Base-by-base conservation (phyloP, 2,888 invertebrate genomes). In the Agrenia bidenticulata region DNA sequence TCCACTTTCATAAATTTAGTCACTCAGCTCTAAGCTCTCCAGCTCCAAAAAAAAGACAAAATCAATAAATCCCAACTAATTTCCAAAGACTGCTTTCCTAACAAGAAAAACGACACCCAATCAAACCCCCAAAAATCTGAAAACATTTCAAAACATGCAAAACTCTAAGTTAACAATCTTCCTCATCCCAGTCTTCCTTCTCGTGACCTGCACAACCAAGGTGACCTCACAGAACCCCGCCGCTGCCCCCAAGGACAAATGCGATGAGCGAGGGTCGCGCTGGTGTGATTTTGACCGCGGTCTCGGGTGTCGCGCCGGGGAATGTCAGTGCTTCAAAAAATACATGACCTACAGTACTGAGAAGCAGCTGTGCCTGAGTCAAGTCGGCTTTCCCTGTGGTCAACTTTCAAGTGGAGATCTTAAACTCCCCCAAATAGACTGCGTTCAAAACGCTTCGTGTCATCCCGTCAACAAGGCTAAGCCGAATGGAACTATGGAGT, bases 361-460 rank as follows among this genome's bases (percentile, higher is more conserved):
- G 7, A 21, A 41, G 19, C 24, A 64, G 13, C 45, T 27, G 13
- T 64, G 64, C 53, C 5, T 59, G 37, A 59, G 54, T 17, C 37
- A 59, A 54, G 54, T 64, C 11, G 58, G 64, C 59, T 64, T 64
- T 45, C 58, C 58, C 5, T 64, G 64, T 32, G 64, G 64, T 2
- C 17, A 58, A 17, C 45, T 59, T 23, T 59, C 64, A 19, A 50
- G 59, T 9, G 54, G 19, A 17, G 64, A 59, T 39, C 17, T 59
- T 4, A 23, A 53, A 17, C 49, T 59, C 23, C 59, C 64, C 1
- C 11, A 32, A 1, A 37, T 64, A 13, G 50, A 58, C n/a, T 64
- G 64, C 39, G 59, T 59, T 4, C 59, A 64, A 7, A 64, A 64
- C 27, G 64, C 59, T 15, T 19, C 13, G 5, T 64, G 64, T 23